phyloP scores from a whole-genome alignment of 2,888 invertebrate species.

The Folsomia candida region DNA sequence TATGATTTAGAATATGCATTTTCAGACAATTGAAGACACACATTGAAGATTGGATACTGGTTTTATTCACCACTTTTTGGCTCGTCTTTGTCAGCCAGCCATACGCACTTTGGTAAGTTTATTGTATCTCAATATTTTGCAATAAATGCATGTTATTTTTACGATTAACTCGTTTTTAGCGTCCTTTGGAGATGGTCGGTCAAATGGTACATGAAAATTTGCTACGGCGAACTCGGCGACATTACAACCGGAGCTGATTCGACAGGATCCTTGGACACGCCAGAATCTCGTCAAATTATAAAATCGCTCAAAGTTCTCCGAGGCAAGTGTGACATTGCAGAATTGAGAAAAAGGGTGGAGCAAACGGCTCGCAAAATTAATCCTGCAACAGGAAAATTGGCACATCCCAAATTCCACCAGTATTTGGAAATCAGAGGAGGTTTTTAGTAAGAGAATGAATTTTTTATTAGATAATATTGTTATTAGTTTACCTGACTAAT shows the following conservation, averaged over 20 bases:
- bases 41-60: constrained; percentile 41
- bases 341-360: constrained; percentile 31
- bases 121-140: no score
- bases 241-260: constrained; percentile 39
- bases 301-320: constrained; percentile 43
- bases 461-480: no score
- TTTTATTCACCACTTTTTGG: constrained; percentile 42
- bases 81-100: constrained; percentile 31
- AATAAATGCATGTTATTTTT: no score
- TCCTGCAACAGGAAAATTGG: constrained; percentile 21
- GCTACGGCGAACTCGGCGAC: constrained; percentile 34
- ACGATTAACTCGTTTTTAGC: no score
- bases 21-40: background rate
- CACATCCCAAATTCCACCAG: constrained; percentile 44
- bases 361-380: constrained; percentile 34
- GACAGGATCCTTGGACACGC: constrained; percentile 41
- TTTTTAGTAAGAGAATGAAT: no score
- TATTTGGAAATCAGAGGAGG: constrained; percentile 34
- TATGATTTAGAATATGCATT: no score
- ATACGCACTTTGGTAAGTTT: constrained; percentile 30
- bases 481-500: no score
- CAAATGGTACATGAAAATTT: constrained; percentile 30
- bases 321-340: constrained; percentile 31
- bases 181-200: constrained; percentile 36
- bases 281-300: constrained; percentile 38